A percentile compares a stretch with the other conserved stretches of the same genome.
phyloP scores from a whole-genome alignment of 1,140 invertebrate species.

The Penaeus vannamei region DNA sequence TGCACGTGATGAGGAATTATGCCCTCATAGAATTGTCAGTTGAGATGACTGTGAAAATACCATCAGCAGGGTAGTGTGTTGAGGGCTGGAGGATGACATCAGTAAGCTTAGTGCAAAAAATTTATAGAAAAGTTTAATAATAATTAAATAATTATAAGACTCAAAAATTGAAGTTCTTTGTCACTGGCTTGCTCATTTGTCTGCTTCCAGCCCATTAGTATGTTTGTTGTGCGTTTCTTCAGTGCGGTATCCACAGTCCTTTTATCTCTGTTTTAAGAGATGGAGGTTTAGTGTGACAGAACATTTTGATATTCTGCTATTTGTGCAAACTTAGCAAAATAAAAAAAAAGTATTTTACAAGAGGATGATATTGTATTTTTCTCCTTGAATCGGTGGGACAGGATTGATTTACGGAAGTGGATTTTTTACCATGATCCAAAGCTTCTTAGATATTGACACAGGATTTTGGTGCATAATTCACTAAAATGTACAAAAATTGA shows the following conservation, averaged over 20 bases:
- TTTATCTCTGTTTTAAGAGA: constrained; percentile 64
- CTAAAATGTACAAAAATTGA: too few relatives aligned
- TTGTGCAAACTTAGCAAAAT: constrained; percentile 66
- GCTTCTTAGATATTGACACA: too few relatives aligned
- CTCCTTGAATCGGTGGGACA: too few relatives aligned
- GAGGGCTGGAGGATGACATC: constrained; percentile 42
- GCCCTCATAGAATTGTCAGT: constrained; percentile 32
- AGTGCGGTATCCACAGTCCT: constrained; percentile 45
- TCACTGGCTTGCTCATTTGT: not conserved
- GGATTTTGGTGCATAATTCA: too few relatives aligned
- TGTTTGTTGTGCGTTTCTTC: constrained; percentile 59
- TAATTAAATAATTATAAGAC: constrained; percentile 4
- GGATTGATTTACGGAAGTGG: too few relatives aligned
- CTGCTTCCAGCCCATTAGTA: constrained; percentile 59
- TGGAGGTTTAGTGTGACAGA: constrained; percentile 58
- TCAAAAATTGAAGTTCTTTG: constrained; percentile 32
- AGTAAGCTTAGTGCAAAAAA: constrained; percentile 42
- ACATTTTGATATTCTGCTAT: constrained; percentile 64
- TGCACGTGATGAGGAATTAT: constrained; percentile 10
- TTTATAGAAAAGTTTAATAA: not conserved
- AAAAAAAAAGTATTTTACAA: constrained; percentile 58
- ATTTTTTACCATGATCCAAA: too few relatives aligned
- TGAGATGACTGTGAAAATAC: constrained; percentile 44
- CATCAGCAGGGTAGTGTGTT: constrained; percentile 46
- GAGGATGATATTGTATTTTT: not conserved